phyloP scores from a whole-genome alignment of 2,113 vertebrate species.

The Dasyprocta punctata region DNA sequence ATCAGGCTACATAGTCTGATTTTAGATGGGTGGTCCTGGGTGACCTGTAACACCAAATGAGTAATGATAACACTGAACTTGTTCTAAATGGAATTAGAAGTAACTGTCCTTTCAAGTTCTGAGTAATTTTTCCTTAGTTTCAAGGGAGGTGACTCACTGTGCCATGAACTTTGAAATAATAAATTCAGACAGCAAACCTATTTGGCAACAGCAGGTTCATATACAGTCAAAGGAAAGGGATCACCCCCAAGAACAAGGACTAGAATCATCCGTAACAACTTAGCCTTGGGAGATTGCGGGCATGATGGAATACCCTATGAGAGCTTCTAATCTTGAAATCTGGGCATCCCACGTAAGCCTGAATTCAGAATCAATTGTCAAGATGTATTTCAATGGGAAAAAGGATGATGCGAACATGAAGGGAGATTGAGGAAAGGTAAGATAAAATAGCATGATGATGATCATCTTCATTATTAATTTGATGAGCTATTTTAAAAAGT shows the following conservation, averaged over 20 bases:
- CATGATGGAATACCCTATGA: neutral
- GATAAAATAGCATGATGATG: neutral
- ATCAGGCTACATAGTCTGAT: neutral
- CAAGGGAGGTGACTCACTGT: neutral
- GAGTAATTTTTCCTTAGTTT: neutral
- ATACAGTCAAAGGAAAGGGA: neutral
- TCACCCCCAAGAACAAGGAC: neutral
- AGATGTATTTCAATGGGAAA: neutral
- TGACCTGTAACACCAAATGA: neutral
- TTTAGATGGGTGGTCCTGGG: neutral
- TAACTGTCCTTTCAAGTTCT: neutral
- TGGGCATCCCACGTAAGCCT: neutral
- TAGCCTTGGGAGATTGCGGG: neutral
- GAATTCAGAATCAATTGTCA: neutral
- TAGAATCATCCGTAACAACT: neutral
- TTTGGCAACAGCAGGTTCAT: neutral
- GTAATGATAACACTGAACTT: neutral
- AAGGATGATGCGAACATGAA: neutral
- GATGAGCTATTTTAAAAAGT: slow-evolving; percentile 33
- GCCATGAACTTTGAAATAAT: neutral
- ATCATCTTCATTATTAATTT: neutral
- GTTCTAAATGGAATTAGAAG: neutral
- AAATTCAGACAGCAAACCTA: neutral
- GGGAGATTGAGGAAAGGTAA: neutral
- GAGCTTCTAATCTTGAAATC: neutral